Conservation (phyloP, 2,888 invertebrate genomes). For the Sesia bembeciformis region DNA sequence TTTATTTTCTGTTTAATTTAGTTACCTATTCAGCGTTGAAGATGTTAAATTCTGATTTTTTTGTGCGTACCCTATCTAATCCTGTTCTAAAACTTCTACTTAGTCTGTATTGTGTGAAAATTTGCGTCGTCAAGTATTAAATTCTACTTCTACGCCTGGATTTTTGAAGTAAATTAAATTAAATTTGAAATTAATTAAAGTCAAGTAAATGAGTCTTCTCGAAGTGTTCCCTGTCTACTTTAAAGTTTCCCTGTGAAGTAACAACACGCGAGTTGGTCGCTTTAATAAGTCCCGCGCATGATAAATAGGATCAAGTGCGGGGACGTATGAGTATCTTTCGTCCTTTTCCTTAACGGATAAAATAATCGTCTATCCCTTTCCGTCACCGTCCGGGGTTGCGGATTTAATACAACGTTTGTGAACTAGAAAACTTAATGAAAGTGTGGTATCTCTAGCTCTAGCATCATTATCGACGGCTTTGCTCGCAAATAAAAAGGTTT, state of each 20-base stretch:
- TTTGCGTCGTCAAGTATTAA: no score
- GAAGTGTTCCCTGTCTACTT: slow-evolving; percentile 33
- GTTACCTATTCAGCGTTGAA: no score
- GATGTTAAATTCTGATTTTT: no score
- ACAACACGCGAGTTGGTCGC: slow-evolving; percentile 55
- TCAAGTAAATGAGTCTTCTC: slow-evolving; percentile 23
- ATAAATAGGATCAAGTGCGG: slow-evolving; percentile 67
- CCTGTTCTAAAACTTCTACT: no score
- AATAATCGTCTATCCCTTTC: slow-evolving; percentile 27
- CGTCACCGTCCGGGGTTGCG: slow-evolving; percentile 28
- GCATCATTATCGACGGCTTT: slow-evolving; percentile 65
- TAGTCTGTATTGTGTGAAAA: no score
- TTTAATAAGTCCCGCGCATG: slow-evolving; percentile 66
- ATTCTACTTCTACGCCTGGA: no score
- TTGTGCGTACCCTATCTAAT: no score
- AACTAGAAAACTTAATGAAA: slow-evolving; percentile 63
- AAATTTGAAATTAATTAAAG: not conserved
- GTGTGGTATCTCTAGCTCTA: slow-evolving; percentile 42
- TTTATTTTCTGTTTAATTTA: no score
- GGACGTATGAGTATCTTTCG: slow-evolving; percentile 18
- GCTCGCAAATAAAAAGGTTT: slow-evolving; percentile 52
- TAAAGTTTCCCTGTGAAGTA: slow-evolving; percentile 47
- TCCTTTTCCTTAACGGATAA: slow-evolving; percentile 7
- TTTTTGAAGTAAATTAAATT: slow-evolving; percentile 26
- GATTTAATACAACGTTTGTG: slow-evolving; percentile 43